These are phyloP conservation scores for Candoia aspera DNA, from an alignment of 2,113 vertebrate species.

Conservation along the genomic window DNA sequence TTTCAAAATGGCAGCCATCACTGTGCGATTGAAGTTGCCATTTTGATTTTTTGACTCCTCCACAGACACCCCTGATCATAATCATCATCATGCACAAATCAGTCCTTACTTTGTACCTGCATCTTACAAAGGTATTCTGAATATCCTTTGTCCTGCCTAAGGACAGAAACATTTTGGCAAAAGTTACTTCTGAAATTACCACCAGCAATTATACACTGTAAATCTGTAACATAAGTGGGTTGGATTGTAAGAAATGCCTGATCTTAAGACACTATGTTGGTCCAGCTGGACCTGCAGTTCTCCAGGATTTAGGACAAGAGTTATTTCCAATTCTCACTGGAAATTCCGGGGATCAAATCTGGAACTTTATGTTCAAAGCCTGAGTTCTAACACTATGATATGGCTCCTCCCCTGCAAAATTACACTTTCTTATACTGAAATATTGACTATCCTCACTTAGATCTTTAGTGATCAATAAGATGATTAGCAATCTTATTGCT, in stretches of 20 bases:
- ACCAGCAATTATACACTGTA: background rate
- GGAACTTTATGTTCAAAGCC: background rate
- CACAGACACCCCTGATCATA: background rate
- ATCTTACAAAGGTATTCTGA: background rate
- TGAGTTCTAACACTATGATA: background rate
- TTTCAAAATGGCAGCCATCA: background rate
- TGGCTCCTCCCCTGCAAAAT: background rate
- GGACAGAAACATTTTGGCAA: rapidly evolving
- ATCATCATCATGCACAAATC: background rate
- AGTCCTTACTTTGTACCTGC: background rate
- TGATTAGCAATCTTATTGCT: background rate
- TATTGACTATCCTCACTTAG: background rate
- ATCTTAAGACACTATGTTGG: background rate
- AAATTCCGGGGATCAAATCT: background rate
- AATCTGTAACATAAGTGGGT: background rate
- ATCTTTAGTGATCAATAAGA: background rate
- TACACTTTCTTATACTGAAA: background rate
- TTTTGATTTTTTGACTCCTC: background rate
- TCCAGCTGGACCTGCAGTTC: background rate
- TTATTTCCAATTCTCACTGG: background rate
- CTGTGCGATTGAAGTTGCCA: background rate
- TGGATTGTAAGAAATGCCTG: background rate
- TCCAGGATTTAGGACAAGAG: background rate
- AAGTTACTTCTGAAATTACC: background rate
- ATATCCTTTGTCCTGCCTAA: background rate